These are phyloP conservation scores for Cercopithecus diana DNA, from an alignment of 2,797 vertebrate species.

Conservation along the genomic window DNA sequence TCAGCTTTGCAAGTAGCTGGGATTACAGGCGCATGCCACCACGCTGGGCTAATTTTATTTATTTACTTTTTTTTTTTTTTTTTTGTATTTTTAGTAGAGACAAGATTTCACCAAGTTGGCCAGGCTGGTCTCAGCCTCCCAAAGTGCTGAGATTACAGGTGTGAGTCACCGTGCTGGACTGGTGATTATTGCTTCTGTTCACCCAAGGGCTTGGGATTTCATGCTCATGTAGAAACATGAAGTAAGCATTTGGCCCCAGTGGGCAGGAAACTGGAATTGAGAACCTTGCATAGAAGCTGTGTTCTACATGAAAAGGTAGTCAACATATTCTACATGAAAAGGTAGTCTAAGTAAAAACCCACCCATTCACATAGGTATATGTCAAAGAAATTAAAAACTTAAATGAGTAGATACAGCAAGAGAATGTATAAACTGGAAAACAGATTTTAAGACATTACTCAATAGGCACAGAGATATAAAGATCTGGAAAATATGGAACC, in stretches of 20 bases:
- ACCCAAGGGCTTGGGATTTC: constrained; percentile 2
- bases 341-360: neutral
- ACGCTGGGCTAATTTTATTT: neutral
- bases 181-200: neutral
- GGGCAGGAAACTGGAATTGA: neutral
- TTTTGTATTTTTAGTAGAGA: neutral
- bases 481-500: neutral
- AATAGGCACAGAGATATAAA: constrained; percentile 18
- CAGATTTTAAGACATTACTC: neutral
- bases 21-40: neutral
- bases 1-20: neutral
- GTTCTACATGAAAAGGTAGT: neutral
- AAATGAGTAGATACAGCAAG: neutral
- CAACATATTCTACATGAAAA: neutral
- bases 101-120: neutral
- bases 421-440: constrained; percentile 19
- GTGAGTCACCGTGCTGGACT: neutral
- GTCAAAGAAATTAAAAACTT: neutral
- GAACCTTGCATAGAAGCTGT: neutral
- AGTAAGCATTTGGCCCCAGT: neutral
- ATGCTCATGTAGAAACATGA: neutral
- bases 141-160: neutral
- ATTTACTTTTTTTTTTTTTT: too few species aligned
- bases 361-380: neutral
- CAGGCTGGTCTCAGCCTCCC: neutral